A percentile compares a stretch with the other conserved stretches of the same genome.
Evolutionary conservation across 2,113 vertebrate genomes (phyloP).

Genomic region (Rhinichthys klamathensis): DNA sequence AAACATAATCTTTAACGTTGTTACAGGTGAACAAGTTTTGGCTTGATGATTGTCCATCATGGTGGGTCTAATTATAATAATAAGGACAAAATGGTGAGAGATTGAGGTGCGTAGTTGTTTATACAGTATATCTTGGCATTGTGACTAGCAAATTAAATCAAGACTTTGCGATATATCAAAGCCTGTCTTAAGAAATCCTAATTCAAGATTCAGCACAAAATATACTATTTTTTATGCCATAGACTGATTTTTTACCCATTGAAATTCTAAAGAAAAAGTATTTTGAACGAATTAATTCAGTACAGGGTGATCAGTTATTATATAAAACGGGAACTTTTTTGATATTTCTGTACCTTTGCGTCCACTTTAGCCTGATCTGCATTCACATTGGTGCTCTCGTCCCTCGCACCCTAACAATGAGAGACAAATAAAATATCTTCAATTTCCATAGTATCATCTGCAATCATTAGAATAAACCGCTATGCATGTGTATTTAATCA

Average conservation of each 20-base stretch:
- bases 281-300: background rate
- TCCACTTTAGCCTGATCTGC: slow-evolving; percentile 69
- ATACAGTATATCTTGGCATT: no score
- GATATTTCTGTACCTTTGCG: slow-evolving; percentile 68
- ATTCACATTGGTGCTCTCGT: slow-evolving; percentile 67
- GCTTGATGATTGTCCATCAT: background rate
- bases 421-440: slow-evolving; percentile 17
- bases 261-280: background rate
- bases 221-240: background rate
- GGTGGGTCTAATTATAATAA: background rate
- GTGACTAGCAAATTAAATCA: no score
- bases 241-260: background rate
- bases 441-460: background rate
- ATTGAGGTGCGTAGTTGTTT: background rate
- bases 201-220: background rate
- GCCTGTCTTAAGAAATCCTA: no score
- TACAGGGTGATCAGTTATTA: background rate
- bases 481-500: slow-evolving; percentile 56
- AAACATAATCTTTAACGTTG: background rate
- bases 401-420: slow-evolving; percentile 67
- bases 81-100: background rate
- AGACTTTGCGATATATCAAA: no score
- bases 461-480: background rate
- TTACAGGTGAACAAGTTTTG: background rate
- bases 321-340: no score